phyloP scores from a whole-genome alignment of 2,113 vertebrate species.

The Gymnarchus niloticus region DNA sequence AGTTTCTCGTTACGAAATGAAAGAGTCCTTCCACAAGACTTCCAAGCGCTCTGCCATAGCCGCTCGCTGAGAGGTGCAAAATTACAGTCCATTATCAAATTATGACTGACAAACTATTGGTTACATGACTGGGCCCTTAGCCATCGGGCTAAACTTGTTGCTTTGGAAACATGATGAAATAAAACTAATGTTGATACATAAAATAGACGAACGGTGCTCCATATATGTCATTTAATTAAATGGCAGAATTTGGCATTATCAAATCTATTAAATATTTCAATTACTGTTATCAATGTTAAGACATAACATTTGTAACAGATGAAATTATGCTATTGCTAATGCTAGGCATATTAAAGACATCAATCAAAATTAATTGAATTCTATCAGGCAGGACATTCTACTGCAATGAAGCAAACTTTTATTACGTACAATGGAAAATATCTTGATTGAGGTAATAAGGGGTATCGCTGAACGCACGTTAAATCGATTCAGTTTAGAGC shows the following conservation, averaged over 20 bases:
- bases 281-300: background rate
- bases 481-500: slow-evolving; percentile 8
- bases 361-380: slow-evolving; percentile 23
- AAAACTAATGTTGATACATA: background rate
- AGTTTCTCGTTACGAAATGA: background rate
- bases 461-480: slow-evolving; percentile 1
- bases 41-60: too few relatives aligned
- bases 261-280: background rate
- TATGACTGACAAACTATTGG: background rate
- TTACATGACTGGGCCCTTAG: background rate
- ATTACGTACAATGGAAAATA: slow-evolving; percentile 10
- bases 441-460: slow-evolving; percentile 16
- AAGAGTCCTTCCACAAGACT: background rate
- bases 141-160: background rate
- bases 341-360: slow-evolving; percentile 20
- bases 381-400: slow-evolving; percentile 1
- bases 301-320: slow-evolving; percentile 9
- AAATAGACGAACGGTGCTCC: background rate
- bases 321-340: slow-evolving; percentile 4
- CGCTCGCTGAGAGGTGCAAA: background rate
- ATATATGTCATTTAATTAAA: slow-evolving; percentile 2
- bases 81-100: background rate
- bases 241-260: background rate
- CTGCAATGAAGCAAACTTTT: slow-evolving; percentile 10
- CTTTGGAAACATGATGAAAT: background rate